Percentiles rank a stretch among this genome's conserved stretches.
phyloP scores from a whole-genome alignment of 1,140 invertebrate species.

The Neodiprion lecontei region DNA sequence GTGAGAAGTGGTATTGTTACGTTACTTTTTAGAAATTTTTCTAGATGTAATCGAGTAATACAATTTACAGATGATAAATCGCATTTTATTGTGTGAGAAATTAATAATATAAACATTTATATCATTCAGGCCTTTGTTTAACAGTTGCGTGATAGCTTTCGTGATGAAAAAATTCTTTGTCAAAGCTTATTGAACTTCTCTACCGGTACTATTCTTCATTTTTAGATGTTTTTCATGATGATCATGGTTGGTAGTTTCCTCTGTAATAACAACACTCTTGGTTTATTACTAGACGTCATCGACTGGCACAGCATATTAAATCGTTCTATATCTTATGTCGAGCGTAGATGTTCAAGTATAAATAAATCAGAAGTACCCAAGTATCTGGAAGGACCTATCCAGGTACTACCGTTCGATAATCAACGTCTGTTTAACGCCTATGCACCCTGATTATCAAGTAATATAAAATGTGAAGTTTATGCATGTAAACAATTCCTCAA shows the following conservation, averaged over 20 bases:
- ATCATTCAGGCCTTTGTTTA: no score
- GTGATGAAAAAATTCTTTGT: background rate
- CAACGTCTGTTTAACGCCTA: background rate
- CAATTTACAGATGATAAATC: no score
- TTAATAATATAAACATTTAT: no score
- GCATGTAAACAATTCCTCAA: background rate
- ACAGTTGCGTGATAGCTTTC: no score
- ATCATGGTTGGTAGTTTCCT: constrained; percentile 53
- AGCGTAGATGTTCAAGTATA: constrained; percentile 34
- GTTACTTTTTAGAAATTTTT: background rate
- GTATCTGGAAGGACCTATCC: constrained; percentile 49
- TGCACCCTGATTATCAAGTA: background rate
- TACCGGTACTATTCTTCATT: constrained; percentile 35
- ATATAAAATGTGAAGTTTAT: background rate
- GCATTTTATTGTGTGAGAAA: no score
- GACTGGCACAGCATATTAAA: constrained; percentile 43
- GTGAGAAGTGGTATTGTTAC: background rate
- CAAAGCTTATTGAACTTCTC: background rate
- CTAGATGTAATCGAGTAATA: no score
- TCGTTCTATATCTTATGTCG: constrained; percentile 41
- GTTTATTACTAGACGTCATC: constrained; percentile 48
- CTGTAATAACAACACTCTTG: constrained; percentile 51
- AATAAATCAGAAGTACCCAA: constrained; percentile 42
- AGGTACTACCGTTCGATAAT: constrained; percentile 38
- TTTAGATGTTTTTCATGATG: constrained; percentile 55